Percentiles rank a stretch among this genome's conserved stretches.
Evolutionary conservation across 2,113 vertebrate species (phyloP).

Genomic region (Vanacampus margaritifer): DNA sequence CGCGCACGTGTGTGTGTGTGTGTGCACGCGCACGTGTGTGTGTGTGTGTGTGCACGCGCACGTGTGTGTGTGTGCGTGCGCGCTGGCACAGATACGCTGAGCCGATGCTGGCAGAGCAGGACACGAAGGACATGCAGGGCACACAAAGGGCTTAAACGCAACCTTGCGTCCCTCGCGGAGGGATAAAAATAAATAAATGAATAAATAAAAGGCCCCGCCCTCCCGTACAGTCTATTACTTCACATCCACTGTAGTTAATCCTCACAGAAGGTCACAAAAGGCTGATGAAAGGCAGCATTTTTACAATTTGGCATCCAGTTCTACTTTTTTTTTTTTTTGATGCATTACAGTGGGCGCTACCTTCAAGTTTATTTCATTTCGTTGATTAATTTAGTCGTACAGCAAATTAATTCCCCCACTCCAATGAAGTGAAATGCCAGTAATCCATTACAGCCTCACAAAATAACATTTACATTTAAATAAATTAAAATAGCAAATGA

Average conservation of each 20-base stretch:
- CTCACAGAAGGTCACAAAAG: slow-evolving; percentile 28
- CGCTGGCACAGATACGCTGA: slow-evolving; percentile 34
- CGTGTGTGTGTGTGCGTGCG: slow-evolving; percentile 23
- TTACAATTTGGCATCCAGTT: background rate
- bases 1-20: slow-evolving; percentile 23
- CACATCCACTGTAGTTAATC: slow-evolving; percentile 48
- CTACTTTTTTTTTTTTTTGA: background rate
- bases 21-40: slow-evolving; percentile 29
- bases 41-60: slow-evolving; percentile 24
- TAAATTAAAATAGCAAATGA: no score
- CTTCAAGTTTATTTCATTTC: background rate
- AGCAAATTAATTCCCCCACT: background rate
- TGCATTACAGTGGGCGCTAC: background rate
- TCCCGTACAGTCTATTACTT: slow-evolving; percentile 35
- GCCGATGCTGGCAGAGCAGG: slow-evolving; percentile 35
- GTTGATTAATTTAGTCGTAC: background rate
- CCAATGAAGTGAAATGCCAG: no score
- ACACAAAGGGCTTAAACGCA: slow-evolving; percentile 62
- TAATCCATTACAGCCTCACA: no score
- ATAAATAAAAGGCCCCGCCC: slow-evolving; percentile 35
- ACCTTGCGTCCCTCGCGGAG: slow-evolving; percentile 41
- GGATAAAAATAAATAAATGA: background rate
- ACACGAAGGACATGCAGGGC: slow-evolving; percentile 47
- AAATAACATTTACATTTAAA: no score
- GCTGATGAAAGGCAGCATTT: slow-evolving; percentile 4